Conservation (phyloP, 2,888 invertebrate genomes). For the Trisateles emortualis region DNA sequence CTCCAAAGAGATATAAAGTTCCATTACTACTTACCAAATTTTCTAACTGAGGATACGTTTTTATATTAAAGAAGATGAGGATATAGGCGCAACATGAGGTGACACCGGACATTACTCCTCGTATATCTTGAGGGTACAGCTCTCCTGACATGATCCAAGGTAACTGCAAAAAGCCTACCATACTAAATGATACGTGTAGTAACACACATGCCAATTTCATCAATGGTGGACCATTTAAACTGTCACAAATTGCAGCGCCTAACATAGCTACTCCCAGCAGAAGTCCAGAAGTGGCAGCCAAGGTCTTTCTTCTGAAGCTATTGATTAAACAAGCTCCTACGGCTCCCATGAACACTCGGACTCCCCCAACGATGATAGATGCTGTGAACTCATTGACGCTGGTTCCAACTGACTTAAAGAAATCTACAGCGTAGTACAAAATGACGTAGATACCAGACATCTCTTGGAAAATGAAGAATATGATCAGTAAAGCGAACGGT, state of each 20-base stretch:
- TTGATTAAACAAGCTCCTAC: constrained; percentile 89
- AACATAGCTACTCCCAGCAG: constrained; percentile 89
- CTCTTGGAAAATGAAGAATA: constrained; percentile 90
- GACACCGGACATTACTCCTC: constrained; percentile 90
- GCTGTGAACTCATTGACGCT: constrained; percentile 89
- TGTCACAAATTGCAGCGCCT: constrained; percentile 88
- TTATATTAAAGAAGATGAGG: constrained; percentile 90
- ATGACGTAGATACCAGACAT: constrained; percentile 91
- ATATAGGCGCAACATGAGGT: constrained; percentile 90
- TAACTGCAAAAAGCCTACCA: constrained; percentile 91
- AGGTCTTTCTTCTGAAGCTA: constrained; percentile 87
- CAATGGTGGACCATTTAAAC: constrained; percentile 82
- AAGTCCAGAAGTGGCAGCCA: constrained; percentile 89
- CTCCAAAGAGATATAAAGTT: constrained; percentile 88
- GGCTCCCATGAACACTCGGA: constrained; percentile 89
- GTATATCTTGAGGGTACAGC: constrained; percentile 89
- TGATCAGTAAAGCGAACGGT: constrained; percentile 89
- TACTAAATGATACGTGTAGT: constrained; percentile 90
- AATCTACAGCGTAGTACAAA: constrained; percentile 90
- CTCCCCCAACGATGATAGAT: constrained; percentile 90
- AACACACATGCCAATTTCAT: constrained; percentile 87
- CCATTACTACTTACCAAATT: constrained; percentile 87
- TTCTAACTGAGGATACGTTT: constrained; percentile 89
- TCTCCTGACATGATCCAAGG: constrained; percentile 93
- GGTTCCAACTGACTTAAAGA: constrained; percentile 90